Base-by-base conservation (phyloP, 2,113 vertebrate species). In the Eubucco bourcierii region DNA sequence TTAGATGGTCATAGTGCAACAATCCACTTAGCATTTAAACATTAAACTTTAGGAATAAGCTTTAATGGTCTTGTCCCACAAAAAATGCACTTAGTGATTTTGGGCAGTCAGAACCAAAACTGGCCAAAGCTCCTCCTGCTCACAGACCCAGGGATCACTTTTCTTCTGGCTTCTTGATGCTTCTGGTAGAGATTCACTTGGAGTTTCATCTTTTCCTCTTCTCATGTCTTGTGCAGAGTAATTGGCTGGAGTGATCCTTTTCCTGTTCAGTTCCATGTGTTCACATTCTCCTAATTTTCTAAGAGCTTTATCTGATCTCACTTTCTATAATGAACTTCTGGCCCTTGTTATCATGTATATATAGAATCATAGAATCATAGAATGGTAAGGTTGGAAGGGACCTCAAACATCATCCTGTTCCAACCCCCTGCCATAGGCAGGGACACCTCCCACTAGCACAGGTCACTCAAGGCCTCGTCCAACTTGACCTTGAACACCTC, bases 21-120 rank as follows among this genome's bases (percentile, higher is more conserved):
- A 84, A 88, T 68, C 70, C 87, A 92, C 70, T 95, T 81, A 94
- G 25, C 56, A 67, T 80, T 33, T 84, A 67, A 71, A 75, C 20
- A 25, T 74, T 77, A 61, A 50, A 65, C 12, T 34, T 88, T 14
- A 87, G 47, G 50, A 91, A 72, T 76, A 61, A 72, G 20, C 3
- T 67, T 58, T 92, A 80, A 82, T 16, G 39, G 8, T 46, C 41
- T 39, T 79, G 44, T 50, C 58, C 47, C 65, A 33, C 18, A 80
- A 72, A 90, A 94, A 83, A 17, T 60, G 10, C 15, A 33, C n/a
- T 76, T 76, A 68, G 6, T 84, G 77, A 88, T 52, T 73, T 73
- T 87, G 47, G 44, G 81, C 44, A 29, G 19, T 13, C 33, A 60
- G 44, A 24, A 72, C n/a, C 65, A 61, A 88, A 90, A 83, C 0